phyloP scores from a whole-genome alignment of 2,888 invertebrate genomes.

The Trichacis sp. region DNA sequence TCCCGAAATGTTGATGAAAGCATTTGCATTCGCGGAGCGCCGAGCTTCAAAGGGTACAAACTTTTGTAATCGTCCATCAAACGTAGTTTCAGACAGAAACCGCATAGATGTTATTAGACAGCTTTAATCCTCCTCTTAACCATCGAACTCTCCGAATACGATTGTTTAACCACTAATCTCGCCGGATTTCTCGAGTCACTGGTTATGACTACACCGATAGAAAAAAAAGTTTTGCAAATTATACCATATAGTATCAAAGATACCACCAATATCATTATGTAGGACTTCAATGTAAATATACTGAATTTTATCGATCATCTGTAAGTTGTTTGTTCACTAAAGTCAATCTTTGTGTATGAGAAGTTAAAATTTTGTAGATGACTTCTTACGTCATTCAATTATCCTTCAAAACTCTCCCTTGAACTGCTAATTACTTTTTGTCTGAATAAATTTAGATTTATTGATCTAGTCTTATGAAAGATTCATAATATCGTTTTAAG shows the following conservation, averaged over 20 bases:
- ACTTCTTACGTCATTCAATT: too few species aligned
- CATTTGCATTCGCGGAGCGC: slow-evolving; percentile 46
- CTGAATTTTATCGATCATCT: too few species aligned
- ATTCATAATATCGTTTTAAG: background rate
- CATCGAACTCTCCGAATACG: slow-evolving; percentile 31
- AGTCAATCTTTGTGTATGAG: too few species aligned
- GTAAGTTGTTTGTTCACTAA: too few species aligned
- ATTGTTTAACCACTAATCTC: slow-evolving; percentile 29
- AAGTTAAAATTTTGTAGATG: too few species aligned
- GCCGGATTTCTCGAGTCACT: slow-evolving; percentile 23
- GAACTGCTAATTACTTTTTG: too few species aligned
- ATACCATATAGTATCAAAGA: too few species aligned
- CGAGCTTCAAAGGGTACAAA: slow-evolving; percentile 57
- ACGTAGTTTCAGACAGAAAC: slow-evolving; percentile 22
- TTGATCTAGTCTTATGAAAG: too few species aligned
- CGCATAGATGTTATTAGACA: slow-evolving; percentile 27
- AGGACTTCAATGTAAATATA: too few species aligned
- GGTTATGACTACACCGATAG: slow-evolving; percentile 2
- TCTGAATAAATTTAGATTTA: slow-evolving; percentile 22
- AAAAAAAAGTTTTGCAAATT: too few species aligned
- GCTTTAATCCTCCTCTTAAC: slow-evolving; percentile 24
- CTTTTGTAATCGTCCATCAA: slow-evolving; percentile 49
- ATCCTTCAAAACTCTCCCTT: too few species aligned
- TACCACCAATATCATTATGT: too few species aligned
- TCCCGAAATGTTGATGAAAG: slow-evolving; percentile 54